Evolutionary conservation across 2,888 invertebrate species (phyloP).

Genomic region (Drosophila pegasa): DNA sequence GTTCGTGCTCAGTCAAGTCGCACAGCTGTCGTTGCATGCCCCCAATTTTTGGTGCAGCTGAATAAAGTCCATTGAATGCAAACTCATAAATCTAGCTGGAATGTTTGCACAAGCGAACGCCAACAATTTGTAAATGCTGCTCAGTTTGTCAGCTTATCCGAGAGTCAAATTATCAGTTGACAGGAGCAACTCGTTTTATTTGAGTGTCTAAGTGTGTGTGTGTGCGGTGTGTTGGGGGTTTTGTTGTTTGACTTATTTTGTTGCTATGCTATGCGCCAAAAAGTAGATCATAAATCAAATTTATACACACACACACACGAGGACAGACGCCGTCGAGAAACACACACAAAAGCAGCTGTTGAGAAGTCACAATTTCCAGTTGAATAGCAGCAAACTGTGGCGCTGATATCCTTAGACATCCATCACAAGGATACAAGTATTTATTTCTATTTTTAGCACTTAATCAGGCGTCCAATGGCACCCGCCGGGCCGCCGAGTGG

Average conservation of each 20-base stretch:
- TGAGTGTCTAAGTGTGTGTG: not conserved
- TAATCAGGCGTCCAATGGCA: conserved; percentile 56
- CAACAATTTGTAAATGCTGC: conserved; percentile 46
- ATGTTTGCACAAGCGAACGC: conserved; percentile 23
- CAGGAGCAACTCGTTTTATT: conserved; percentile 52
- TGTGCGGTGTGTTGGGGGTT: not conserved
- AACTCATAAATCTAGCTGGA: conserved; percentile 38
- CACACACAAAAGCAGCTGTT: conserved; percentile 18
- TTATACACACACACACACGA: conserved; percentile 26
- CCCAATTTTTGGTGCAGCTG: conserved; percentile 6
- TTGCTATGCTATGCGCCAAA: conserved; percentile 31
- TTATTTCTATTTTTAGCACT: conserved; percentile 74
- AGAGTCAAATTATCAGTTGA: conserved; percentile 65
- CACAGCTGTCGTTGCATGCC: conserved; percentile 13
- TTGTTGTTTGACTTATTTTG: conserved; percentile 42
- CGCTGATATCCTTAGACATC: conserved; percentile 55
- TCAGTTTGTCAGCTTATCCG: conserved; percentile 36
- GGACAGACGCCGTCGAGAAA: conserved; percentile 10
- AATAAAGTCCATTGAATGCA: conserved; percentile 12
- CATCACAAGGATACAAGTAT: conserved; percentile 63
- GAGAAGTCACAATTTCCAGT: conserved; percentile 32
- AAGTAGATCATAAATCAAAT: conserved; percentile 72
- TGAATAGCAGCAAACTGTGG: conserved; percentile 14
- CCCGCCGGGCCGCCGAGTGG: not conserved
- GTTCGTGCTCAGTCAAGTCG: not conserved